Conservation (phyloP, 2,888 invertebrate species). For the Liopterus haemorrhoidalis region DNA sequence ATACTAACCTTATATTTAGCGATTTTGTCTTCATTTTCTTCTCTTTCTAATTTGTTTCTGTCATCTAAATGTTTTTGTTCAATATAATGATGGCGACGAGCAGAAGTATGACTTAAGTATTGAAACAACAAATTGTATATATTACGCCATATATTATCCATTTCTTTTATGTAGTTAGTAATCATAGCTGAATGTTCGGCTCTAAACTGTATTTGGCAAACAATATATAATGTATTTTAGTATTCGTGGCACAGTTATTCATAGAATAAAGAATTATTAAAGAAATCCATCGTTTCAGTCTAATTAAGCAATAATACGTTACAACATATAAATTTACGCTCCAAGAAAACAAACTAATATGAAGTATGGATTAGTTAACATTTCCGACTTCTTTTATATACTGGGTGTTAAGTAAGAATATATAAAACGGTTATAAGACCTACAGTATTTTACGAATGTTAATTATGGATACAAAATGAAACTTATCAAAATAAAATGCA, state of each 20-base stretch:
- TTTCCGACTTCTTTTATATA: too few species aligned
- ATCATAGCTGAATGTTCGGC: slow-evolving; percentile 34
- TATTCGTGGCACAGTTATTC: neutral
- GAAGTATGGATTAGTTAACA: too few species aligned
- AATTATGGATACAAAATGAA: too few species aligned
- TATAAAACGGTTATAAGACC: too few species aligned
- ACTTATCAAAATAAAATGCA: too few species aligned
- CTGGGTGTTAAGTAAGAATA: too few species aligned
- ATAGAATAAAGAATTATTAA: neutral
- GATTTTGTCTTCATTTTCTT: slow-evolving; percentile 13
- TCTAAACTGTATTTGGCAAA: slow-evolving; percentile 33
- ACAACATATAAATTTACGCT: too few species aligned
- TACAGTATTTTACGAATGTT: too few species aligned
- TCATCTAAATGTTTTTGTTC: slow-evolving; percentile 41
- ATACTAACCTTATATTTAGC: slow-evolving; percentile 14
- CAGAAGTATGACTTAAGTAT: slow-evolving; percentile 40
- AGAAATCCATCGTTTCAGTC: too few species aligned
- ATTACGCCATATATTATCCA: slow-evolving; percentile 39
- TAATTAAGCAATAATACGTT: too few species aligned
- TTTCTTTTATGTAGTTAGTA: slow-evolving; percentile 33
- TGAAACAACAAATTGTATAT: slow-evolving; percentile 36
- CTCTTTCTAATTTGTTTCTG: slow-evolving; percentile 39
- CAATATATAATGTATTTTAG: neutral
- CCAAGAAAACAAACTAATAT: too few species aligned
- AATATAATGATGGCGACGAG: slow-evolving; percentile 40